These are phyloP conservation scores for Porites divaricata DNA, from an alignment of 92 coral and sea anemone species.

Conservation along the genomic window DNA sequence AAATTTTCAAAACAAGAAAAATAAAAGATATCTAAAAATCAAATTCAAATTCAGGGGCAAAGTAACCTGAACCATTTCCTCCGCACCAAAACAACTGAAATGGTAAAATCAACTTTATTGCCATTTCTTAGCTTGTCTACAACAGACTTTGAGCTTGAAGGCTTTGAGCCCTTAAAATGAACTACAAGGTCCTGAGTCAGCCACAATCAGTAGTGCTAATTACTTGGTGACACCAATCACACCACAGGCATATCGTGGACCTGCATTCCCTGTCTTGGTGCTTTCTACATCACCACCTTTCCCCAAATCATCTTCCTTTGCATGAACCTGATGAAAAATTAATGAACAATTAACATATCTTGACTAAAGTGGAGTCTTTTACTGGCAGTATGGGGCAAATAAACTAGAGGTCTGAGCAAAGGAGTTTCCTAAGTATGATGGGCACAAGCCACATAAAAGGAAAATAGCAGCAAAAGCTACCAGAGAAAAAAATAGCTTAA, in stretches of 20 bases:
- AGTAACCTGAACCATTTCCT: not conserved
- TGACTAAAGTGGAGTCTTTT: too few species aligned
- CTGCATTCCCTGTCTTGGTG: slow-evolving; percentile 89
- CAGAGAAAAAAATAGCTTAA: too few species aligned
- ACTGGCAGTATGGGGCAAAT: too few species aligned
- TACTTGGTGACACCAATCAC: slow-evolving; percentile 74
- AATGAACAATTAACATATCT: too few species aligned
- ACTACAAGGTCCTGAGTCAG: not conserved
- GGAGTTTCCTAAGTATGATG: too few species aligned
- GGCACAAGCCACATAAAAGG: too few species aligned
- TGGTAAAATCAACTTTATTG: slow-evolving; percentile 2
- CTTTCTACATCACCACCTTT: slow-evolving; percentile 83
- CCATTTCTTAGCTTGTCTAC: not conserved
- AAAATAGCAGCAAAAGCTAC: too few species aligned
- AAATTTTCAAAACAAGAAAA: too few species aligned
- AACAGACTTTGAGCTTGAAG: not conserved
- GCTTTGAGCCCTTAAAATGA: not conserved
- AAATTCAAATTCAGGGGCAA: too few species aligned
- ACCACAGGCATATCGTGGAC: slow-evolving; percentile 88
- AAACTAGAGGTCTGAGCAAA: too few species aligned
- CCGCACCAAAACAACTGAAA: not conserved
- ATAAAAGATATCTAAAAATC: too few species aligned
- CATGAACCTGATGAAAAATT: slow-evolving; percentile 73
- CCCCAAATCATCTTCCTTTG: slow-evolving; percentile 81
- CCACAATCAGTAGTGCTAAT: not conserved